phyloP scores from a whole-genome alignment of 2,113 vertebrate species.

The Grammomys surdaster region DNA sequence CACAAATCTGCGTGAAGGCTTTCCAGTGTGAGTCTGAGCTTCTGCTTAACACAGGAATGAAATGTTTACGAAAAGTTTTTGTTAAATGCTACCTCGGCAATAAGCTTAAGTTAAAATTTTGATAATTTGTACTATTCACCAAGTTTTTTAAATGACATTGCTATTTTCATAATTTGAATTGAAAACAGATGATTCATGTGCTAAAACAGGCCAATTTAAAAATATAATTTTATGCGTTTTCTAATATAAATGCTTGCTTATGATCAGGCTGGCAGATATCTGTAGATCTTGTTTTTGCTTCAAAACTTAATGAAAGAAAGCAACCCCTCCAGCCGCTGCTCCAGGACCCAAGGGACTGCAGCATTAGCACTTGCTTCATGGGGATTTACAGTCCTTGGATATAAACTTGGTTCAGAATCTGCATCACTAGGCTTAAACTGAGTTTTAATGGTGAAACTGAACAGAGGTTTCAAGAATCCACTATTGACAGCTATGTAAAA shows the following conservation, averaged over 20 bases:
- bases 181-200: slow-evolving; percentile 58
- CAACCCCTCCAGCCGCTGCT: not conserved
- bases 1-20: not conserved
- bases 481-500: slow-evolving; percentile 40
- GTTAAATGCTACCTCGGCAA: not conserved
- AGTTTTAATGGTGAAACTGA: not conserved
- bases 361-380: not conserved
- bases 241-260: not conserved
- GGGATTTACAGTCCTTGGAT: not conserved
- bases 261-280: slow-evolving; percentile 6
- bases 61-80: not conserved
- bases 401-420: not conserved
- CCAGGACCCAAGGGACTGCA: not conserved
- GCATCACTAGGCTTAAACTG: not conserved
- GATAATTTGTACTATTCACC: slow-evolving; percentile 28
- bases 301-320: slow-evolving; percentile 47
- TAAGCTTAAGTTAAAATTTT: slow-evolving; percentile 41
- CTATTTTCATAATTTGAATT: slow-evolving; percentile 67
- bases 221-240: slow-evolving; percentile 15
- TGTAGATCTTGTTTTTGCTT: slow-evolving; percentile 10
- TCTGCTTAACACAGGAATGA: not conserved
- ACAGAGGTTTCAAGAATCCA: not conserved
- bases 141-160: slow-evolving; percentile 59
- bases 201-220: slow-evolving; percentile 14
- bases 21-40: not conserved